These are phyloP conservation scores for Drosophila athabasca DNA, from an alignment of 1,140 invertebrate genomes.

Conservation along the genomic window DNA sequence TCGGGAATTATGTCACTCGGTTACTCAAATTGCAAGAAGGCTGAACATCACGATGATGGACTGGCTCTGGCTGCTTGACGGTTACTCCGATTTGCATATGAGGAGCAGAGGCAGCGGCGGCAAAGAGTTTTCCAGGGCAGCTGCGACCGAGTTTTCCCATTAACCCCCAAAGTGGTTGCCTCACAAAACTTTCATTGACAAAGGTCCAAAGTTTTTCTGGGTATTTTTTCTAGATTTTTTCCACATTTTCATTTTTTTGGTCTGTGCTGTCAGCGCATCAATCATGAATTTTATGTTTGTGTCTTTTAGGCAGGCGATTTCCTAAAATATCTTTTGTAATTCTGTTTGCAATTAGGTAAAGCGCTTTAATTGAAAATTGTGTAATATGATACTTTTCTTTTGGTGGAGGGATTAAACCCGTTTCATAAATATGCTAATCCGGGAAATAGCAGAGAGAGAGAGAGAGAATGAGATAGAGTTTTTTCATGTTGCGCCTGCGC, in stretches of 20 bases:
- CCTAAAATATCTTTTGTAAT: constrained; percentile 26
- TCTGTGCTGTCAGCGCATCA: constrained; percentile 60
- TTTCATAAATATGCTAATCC: constrained; percentile 36
- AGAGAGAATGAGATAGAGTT: constrained; percentile 5
- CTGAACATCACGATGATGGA: constrained; percentile 33
- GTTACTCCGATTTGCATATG: constrained; percentile 69
- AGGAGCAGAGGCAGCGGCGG: not conserved
- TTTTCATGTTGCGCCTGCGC: constrained; percentile 11
- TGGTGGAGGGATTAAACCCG: constrained; percentile 10
- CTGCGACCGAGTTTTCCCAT: constrained; percentile 35
- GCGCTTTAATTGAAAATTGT: constrained; percentile 53
- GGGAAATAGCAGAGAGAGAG: not conserved
- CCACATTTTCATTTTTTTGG: not conserved
- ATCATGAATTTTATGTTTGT: constrained; percentile 73
- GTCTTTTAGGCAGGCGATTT: constrained; percentile 41
- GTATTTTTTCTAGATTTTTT: constrained; percentile 27
- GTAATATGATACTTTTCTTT: constrained; percentile 59
- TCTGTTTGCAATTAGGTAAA: constrained; percentile 54
- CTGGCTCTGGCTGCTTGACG: constrained; percentile 11
- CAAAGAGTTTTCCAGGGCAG: constrained; percentile 47
- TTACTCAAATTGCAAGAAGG: constrained; percentile 79
- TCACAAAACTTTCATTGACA: constrained; percentile 48
- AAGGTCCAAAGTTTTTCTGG: constrained; percentile 33
- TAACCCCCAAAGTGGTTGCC: constrained; percentile 41
- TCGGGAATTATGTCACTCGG: constrained; percentile 82